These are phyloP conservation scores for Alosa sapidissima DNA, from an alignment of 2,797 vertebrate species.

Conservation along the genomic window DNA sequence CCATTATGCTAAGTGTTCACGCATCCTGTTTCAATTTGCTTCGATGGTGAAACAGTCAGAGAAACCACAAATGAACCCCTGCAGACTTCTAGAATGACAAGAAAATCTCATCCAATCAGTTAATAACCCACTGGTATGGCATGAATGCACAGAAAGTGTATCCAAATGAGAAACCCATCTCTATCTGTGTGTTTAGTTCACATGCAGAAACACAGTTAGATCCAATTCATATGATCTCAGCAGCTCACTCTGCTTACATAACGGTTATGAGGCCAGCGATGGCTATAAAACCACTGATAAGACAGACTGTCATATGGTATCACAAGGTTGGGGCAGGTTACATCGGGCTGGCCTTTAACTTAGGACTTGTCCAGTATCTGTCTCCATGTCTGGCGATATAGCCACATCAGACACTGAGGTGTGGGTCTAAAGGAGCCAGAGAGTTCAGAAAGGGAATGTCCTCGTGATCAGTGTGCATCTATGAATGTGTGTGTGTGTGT, in stretches of 20 bases:
- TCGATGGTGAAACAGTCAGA: neutral
- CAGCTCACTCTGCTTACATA: neutral
- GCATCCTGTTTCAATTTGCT: conserved; percentile 1
- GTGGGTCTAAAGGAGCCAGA: neutral
- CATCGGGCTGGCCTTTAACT: neutral
- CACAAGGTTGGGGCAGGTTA: neutral
- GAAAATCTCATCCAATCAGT: neutral
- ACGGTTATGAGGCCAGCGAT: neutral
- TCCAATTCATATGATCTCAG: neutral
- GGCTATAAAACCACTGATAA: conserved; percentile 8
- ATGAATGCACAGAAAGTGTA: neutral
- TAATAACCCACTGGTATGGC: neutral
- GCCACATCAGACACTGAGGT: neutral
- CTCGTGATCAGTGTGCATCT: neutral
- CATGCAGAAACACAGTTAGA: neutral
- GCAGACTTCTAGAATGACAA: neutral
- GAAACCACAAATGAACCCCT: neutral
- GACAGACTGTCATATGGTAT: neutral
- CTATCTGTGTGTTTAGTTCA: neutral
- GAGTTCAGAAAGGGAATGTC: neutral
- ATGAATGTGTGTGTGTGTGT: neutral
- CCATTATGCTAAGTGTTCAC: neutral
- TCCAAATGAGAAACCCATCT: neutral
- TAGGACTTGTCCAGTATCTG: neutral
- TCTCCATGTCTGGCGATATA: neutral